Base-by-base conservation (phyloP, 2,797 vertebrate species). In the Pseudochirops cupreus region DNA sequence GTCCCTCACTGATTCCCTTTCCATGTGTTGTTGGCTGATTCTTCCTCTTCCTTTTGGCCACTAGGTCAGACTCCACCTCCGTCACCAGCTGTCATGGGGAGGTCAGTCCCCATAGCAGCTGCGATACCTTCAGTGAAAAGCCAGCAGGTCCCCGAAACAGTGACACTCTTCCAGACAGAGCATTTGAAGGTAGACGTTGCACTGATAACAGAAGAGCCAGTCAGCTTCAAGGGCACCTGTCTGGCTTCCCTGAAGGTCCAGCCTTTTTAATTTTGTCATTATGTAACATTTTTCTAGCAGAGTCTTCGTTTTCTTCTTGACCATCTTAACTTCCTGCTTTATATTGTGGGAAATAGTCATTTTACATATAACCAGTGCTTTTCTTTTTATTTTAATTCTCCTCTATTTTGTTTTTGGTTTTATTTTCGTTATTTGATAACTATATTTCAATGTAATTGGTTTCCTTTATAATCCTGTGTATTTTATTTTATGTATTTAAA, bases 31-130 rank as follows among this genome's bases (percentile, higher is more conserved):
- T 92, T 96, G 94, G 91, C 95, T 95, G 1, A 0, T 93, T 50
- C 94, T 96, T 94, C 46, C 5, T 92, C 28, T 97, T 97, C 91
- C 33, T 91, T 94, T 92, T 97, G 94, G 89, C 95, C 87, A 92
- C 90, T n/a, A 95, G 82, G 56, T 94, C 74, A 91, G 46, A 57
- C 91, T 93, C n/a, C 91, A 96, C 93, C 91, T 96, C 96, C 87
- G 96, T 92, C 31, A 28, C 90, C 97, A 97, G 96, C 97, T 98
- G 97, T 56, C 92, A 0, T 50, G 96, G 97, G 96, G 91, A 93
- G 92, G 0, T 58, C 58, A 59, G 82, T 97, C 94, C 96, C 97
- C 33, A 14, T 39, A 96, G 90, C 97, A 98, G 96, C 96, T 98
- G 97, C 93, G 92, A 2, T 90, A 24, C 52, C 94, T 96, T 96